Evolutionary conservation across 2,797 vertebrate genomes (phyloP).

Genomic region (Synaphobranchus kaupii): DNA sequence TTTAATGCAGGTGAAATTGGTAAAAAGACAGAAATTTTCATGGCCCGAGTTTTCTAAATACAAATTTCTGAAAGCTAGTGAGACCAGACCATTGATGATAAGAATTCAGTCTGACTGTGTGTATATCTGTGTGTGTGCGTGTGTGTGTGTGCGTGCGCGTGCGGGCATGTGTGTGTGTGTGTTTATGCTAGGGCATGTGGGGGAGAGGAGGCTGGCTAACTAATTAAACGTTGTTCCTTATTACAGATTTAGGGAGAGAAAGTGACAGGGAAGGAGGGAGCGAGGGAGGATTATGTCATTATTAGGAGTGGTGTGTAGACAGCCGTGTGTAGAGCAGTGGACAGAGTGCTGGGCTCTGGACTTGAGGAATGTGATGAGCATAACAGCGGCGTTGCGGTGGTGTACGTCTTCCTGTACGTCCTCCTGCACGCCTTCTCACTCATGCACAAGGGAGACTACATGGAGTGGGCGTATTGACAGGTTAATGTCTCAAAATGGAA

Average conservation of each 20-base stretch:
- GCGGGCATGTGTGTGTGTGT: not conserved
- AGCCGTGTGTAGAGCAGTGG: not conserved
- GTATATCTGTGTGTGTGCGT: not conserved
- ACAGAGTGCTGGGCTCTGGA: not conserved
- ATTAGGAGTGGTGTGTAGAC: not conserved
- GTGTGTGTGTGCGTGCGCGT: not conserved
- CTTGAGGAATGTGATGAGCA: not conserved
- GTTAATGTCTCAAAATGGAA: not conserved
- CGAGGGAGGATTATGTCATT: not conserved
- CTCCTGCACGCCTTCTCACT: not conserved
- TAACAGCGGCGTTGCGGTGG: not conserved
- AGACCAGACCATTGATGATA: not conserved
- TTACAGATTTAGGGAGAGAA: not conserved
- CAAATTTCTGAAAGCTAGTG: too few species aligned
- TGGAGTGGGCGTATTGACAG: not conserved
- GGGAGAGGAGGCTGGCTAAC: not conserved
- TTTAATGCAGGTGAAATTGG: not conserved
- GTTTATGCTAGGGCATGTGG: not conserved
- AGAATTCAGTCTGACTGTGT: not conserved
- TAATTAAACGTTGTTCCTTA: conserved; percentile 38
- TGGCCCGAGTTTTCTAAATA: not conserved
- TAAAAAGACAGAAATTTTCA: not conserved
- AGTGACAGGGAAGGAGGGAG: not conserved
- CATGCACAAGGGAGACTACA: not conserved
- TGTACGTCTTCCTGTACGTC: not conserved